Evolutionary conservation across 1,140 invertebrate genomes (phyloP).

Genomic region (Diuraphis noxia): DNA sequence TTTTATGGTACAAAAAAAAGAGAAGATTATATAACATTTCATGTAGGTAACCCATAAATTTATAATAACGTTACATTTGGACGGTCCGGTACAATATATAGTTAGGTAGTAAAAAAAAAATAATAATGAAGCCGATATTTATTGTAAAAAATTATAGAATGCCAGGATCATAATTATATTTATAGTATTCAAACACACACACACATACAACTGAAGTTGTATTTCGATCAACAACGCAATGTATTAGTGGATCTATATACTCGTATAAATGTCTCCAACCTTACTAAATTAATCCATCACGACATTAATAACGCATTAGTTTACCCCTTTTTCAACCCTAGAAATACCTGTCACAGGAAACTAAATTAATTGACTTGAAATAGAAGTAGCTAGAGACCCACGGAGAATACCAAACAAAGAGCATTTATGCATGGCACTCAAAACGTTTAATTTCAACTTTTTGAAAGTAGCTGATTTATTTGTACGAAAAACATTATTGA

Average conservation of each 20-base stretch:
- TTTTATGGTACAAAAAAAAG: not conserved
- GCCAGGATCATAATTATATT: not conserved
- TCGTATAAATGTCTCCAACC: not conserved
- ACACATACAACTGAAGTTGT: not conserved
- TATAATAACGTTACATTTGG: not conserved
- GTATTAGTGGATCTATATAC: not conserved
- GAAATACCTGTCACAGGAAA: slow-evolving; percentile 9
- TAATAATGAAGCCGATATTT: not conserved
- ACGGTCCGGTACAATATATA: not conserved
- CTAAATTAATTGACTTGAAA: slow-evolving; percentile 15
- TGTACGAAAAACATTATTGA: not conserved
- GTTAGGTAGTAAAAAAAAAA: not conserved
- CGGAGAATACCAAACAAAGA: not conserved
- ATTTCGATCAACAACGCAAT: not conserved
- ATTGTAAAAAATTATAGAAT: not conserved
- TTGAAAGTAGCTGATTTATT: not conserved
- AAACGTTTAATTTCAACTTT: not conserved
- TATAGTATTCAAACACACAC: not conserved
- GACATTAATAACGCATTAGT: slow-evolving; percentile 36
- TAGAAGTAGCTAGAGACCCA: slow-evolving; percentile 14
- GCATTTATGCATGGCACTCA: not conserved
- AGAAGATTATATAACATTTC: not conserved
- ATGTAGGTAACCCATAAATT: not conserved
- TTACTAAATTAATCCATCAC: slow-evolving; percentile 33
- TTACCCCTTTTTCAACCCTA: slow-evolving; percentile 16